A percentile compares a stretch with the other conserved stretches of the same genome.
These are phyloP conservation scores for Nannospalax galili DNA, from an alignment of 2,113 vertebrate genomes.

Conservation along the genomic window DNA sequence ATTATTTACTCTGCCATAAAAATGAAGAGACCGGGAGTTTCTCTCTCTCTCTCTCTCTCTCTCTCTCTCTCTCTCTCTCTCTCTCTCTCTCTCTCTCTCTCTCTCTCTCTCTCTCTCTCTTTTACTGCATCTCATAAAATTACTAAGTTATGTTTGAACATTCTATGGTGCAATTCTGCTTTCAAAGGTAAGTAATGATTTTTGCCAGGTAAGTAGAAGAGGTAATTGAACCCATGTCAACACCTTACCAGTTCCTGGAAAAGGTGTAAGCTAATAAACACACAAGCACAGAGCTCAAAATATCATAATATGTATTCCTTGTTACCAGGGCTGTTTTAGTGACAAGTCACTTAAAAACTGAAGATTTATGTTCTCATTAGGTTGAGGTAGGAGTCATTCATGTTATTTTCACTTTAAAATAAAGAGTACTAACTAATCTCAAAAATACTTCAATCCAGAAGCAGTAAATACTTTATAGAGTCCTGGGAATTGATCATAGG, in stretches of 20 bases:
- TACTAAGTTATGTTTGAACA: neutral
- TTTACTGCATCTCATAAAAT: neutral
- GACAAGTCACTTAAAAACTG: neutral
- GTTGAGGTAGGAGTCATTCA: neutral
- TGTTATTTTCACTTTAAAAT: slow-evolving; percentile 41
- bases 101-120: too few relatives aligned
- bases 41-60: too few relatives aligned
- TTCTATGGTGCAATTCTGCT: neutral
- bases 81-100: too few relatives aligned
- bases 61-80: too few relatives aligned
- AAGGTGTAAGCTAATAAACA: neutral
- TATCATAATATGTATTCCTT: neutral
- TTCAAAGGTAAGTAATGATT: slow-evolving; percentile 13
- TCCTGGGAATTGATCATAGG: neutral
- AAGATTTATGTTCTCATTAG: slow-evolving; percentile 12
- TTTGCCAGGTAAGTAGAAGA: neutral
- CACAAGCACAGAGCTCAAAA: neutral
- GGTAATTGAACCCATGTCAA: slow-evolving; percentile 27
- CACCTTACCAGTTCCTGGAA: neutral
- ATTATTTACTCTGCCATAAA: too few relatives aligned
- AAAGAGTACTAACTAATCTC: neutral
- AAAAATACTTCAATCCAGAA: neutral
- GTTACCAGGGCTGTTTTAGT: neutral
- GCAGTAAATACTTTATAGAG: neutral
- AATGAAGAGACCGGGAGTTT: too few relatives aligned